Evolutionary conservation across 2,113 vertebrate species (phyloP).

Genomic region (Callorhinus ursinus): DNA sequence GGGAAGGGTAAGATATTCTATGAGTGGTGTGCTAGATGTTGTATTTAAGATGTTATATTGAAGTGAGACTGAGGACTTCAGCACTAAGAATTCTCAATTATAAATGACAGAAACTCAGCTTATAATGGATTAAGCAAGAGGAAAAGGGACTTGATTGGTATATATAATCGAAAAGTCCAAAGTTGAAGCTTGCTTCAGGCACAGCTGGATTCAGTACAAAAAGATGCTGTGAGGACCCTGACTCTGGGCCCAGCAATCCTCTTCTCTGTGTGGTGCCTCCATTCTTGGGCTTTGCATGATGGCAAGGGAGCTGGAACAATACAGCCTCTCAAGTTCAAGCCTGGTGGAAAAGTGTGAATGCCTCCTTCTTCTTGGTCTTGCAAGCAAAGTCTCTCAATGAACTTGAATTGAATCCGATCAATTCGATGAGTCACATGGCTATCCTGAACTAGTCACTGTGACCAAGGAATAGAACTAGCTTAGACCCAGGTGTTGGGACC

Average conservation of each 20-base stretch:
- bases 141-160: not conserved
- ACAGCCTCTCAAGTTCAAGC: not conserved
- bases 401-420: not conserved
- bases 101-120: constrained; percentile 7
- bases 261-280: not conserved
- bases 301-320: not conserved
- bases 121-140: not conserved
- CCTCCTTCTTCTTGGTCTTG: not conserved
- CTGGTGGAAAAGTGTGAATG: not conserved
- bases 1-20: not conserved
- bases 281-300: not conserved
- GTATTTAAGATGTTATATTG: not conserved
- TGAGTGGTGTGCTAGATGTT: not conserved
- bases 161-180: not conserved
- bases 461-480: not conserved
- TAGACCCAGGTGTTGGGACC: not conserved
- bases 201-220: not conserved
- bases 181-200: constrained; percentile 15
- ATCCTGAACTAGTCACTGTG: not conserved
- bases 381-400: not conserved
- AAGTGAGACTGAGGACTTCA: not conserved
- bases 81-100: not conserved
- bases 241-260: not conserved
- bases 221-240: not conserved
- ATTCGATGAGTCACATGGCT: not conserved